Base-by-base conservation (phyloP, 2,113 vertebrate species). In the Podarcis muralis region DNA sequence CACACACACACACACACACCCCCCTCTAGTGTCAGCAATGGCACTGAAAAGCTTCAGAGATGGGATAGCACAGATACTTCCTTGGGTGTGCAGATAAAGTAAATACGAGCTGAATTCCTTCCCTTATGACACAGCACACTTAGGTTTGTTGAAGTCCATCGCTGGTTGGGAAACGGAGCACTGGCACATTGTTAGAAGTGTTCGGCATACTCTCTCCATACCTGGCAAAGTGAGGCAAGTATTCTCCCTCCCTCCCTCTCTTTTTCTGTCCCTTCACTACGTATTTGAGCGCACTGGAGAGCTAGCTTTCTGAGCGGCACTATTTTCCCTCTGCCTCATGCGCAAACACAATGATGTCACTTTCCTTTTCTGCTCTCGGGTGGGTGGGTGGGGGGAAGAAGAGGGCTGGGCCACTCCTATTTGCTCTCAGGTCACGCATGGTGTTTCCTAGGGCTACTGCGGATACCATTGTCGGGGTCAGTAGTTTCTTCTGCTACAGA, bases 331-430 rank as follows among this genome's bases (percentile, higher is more conserved):
- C 80, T 48, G 80, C 37, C 79, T 86, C 84, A 48, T 32, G 71
- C 71, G 23, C 89, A 83, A 78, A 91, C 94, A 87, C 86, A 92
- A 93, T 96, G 95, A 94, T 93, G 94, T 95, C 95, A 94, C 91
- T 89, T 91, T 85, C 83, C 75, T 89, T 94, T 4, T 72, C 15
- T 13, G 71, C 71, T 25, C 37, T n/a, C 75, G 62, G 78, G 74
- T 90, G 88, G 93, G 62, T 9, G 30, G 75, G 53, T 13, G 40
- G 81, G 32, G 48, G 72, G 32, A 40, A 43, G 15, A 57, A 16
- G 62, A 69, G 48, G 81, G 81, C 15, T 84, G 87, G n/a, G 62
- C 87, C 40, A 68, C 23, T 83, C 62, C 62, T 84, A 77, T 78
- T 93, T 91, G 90, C 91, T 89, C 48, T 65, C 89, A 90, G 89